Percentiles rank a stretch among this genome's conserved stretches.
phyloP scores from a whole-genome alignment of 2,113 vertebrate species.

The Varanus komodoensis region DNA sequence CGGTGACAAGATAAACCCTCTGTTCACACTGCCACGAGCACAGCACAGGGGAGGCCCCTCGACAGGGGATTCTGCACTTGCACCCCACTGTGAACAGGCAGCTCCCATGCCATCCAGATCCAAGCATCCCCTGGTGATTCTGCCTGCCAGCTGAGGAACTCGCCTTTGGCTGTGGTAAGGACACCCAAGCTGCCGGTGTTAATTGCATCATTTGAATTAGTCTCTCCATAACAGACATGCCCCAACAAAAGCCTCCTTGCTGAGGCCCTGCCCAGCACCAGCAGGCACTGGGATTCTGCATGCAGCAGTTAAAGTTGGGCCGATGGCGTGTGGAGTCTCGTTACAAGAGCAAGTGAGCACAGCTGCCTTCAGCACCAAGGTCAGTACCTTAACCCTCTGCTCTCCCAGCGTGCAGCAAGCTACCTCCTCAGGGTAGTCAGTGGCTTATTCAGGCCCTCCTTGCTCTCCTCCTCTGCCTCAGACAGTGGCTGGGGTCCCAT shows the following conservation, averaged over 20 bases:
- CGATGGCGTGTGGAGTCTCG: neutral
- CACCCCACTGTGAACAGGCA: neutral
- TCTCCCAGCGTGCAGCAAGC: too few species aligned
- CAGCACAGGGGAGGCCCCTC: neutral
- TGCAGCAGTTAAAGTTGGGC: neutral
- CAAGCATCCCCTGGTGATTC: neutral
- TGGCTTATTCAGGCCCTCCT: too few species aligned
- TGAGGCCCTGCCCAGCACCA: neutral
- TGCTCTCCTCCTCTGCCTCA: too few species aligned
- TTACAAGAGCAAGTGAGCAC: neutral
- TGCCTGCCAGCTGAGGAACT: neutral
- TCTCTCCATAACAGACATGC: neutral
- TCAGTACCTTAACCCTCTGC: neutral
- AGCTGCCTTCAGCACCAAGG: neutral
- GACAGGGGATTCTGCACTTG: neutral
- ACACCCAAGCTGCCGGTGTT: neutral
- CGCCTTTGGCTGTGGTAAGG: neutral
- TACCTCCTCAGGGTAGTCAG: too few species aligned
- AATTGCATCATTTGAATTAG: constrained; percentile 5
- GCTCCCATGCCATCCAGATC: neutral
- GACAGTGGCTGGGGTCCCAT: too few species aligned
- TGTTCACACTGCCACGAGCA: neutral
- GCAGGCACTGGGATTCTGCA: neutral
- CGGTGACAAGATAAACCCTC: constrained; percentile 3
- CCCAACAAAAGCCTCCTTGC: neutral